Base-by-base conservation (phyloP, 2,797 vertebrate genomes). In the Rhinophrynus dorsalis region DNA sequence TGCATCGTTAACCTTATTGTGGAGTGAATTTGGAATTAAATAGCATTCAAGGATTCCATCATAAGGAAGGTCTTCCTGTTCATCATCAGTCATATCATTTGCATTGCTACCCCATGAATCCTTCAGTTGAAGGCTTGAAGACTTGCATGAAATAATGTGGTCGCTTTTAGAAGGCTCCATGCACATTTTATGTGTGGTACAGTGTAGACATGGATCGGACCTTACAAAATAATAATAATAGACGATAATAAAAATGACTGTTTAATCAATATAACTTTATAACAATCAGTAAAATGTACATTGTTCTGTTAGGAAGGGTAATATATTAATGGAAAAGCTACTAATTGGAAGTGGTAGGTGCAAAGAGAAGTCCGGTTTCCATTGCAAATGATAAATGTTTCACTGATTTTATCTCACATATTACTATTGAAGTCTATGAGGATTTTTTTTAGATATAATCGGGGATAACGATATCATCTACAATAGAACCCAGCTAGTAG, bases 51-150 rank as follows among this genome's bases (percentile, higher is more conserved):
- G 37, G 3, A 81, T 76, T 2, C 70, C 85, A 69, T 94, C 91
- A 21, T 85, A 91, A 32, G 92, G 91, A 12, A 96, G 83, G 2
- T 94, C 90, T 8, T 94, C 91, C 45, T 94, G 91, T 13, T 94
- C 92, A 66, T 93, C 90, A 3, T 89, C 92, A 4, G 88, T 93
- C 26, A 78, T 87, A 5, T 74, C 57, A 58, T 13, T 40, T 35
- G 17, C 21, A 9, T 8, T 2, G 6, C 38, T 35, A 38, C 23
- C 26, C 20, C 18, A 30, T 26, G 35, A 44, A 9, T 32, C 13
- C n/a, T 37, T 13, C 15, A 9, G 42, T 1, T 45, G 20, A n/a
- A n/a, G n/a, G 12, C 12, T 35, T 10, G 37, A 27, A 4, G 4
- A 20, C 6, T 57, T 48, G 20, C 17, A 15, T 11, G 9, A 38